Percentiles rank a stretch among this genome's conserved stretches.
phyloP scores from a whole-genome alignment of 2,113 vertebrate species.

The Ptyas mucosa region DNA sequence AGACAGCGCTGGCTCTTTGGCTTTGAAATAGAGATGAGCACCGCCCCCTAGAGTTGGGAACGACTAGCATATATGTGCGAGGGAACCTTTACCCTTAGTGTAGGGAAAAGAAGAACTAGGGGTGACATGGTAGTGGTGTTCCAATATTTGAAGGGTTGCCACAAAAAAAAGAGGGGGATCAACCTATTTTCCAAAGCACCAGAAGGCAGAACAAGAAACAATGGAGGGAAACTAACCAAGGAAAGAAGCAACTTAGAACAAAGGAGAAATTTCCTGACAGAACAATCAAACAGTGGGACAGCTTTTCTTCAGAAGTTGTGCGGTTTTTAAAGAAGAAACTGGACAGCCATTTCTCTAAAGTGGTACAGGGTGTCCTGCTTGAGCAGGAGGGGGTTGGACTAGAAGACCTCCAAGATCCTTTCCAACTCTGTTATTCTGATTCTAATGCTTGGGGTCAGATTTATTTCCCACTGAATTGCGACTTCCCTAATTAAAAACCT shows the following conservation, averaged over 20 bases:
- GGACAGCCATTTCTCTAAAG: background rate
- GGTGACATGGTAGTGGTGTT: background rate
- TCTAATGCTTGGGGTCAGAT: background rate
- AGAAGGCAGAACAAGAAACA: background rate
- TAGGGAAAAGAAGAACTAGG: background rate
- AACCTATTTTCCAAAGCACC: background rate
- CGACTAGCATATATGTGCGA: too few relatives aligned
- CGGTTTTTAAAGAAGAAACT: too few relatives aligned
- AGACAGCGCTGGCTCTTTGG: too few relatives aligned
- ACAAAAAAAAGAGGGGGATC: background rate
- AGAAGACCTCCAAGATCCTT: too few relatives aligned
- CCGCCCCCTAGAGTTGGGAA: too few relatives aligned
- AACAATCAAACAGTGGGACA: too few relatives aligned
- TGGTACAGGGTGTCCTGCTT: rapidly evolving
- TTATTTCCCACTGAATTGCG: background rate
- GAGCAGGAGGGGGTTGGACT: background rate
- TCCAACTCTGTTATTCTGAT: background rate
- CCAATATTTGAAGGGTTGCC: background rate
- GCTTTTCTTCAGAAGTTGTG: too few relatives aligned
- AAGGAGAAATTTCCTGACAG: too few relatives aligned
- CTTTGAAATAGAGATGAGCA: too few relatives aligned
- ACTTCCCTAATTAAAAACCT: background rate
- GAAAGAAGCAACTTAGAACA: too few relatives aligned
- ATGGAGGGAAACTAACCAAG: background rate
- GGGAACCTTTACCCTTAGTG: too few relatives aligned